Conservation (phyloP, 1,140 invertebrate genomes). For the Amyelois transitella region DNA sequence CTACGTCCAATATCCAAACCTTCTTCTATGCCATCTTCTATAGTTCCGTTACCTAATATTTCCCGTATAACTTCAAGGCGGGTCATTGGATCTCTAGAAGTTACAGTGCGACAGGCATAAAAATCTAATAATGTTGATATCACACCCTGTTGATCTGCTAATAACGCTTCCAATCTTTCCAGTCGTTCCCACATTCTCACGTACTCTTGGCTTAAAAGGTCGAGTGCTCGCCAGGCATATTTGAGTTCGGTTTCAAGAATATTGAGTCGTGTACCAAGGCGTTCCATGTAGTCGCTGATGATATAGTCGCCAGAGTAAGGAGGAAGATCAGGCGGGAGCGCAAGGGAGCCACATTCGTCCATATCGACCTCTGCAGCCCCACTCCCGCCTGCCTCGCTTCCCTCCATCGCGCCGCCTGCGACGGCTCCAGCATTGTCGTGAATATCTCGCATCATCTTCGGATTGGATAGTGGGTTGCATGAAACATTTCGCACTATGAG, state of each 20-base stretch:
- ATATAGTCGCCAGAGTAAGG: slow-evolving; percentile 78
- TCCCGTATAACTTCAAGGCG: slow-evolving; percentile 77
- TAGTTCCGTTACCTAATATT: slow-evolving; percentile 76
- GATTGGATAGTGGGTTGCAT: slow-evolving; percentile 51
- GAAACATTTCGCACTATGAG: slow-evolving; percentile 69
- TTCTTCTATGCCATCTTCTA: slow-evolving; percentile 78
- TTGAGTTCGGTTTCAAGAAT: slow-evolving; percentile 92
- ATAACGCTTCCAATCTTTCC: slow-evolving; percentile 91
- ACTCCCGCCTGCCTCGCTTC: slow-evolving; percentile 69
- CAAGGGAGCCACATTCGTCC: slow-evolving; percentile 65
- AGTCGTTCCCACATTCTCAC: slow-evolving; percentile 95
- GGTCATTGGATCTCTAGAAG: slow-evolving; percentile 64
- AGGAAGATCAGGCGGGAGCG: slow-evolving; percentile 60
- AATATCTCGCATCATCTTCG: slow-evolving; percentile 71
- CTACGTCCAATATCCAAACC: slow-evolving; percentile 72
- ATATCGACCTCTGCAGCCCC: slow-evolving; percentile 71
- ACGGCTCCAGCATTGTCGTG: slow-evolving; percentile 67
- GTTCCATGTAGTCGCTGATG: slow-evolving; percentile 91
- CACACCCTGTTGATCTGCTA: slow-evolving; percentile 93
- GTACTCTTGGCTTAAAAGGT: slow-evolving; percentile 92
- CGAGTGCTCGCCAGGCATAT: slow-evolving; percentile 93
- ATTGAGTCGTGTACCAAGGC: slow-evolving; percentile 87
- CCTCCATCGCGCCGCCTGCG: slow-evolving; percentile 68
- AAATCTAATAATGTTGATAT: slow-evolving; percentile 91
- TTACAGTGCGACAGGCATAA: slow-evolving; percentile 74